These are phyloP conservation scores for Coenonympha arcania DNA, from an alignment of 2,888 invertebrate genomes.

Conservation along the genomic window DNA sequence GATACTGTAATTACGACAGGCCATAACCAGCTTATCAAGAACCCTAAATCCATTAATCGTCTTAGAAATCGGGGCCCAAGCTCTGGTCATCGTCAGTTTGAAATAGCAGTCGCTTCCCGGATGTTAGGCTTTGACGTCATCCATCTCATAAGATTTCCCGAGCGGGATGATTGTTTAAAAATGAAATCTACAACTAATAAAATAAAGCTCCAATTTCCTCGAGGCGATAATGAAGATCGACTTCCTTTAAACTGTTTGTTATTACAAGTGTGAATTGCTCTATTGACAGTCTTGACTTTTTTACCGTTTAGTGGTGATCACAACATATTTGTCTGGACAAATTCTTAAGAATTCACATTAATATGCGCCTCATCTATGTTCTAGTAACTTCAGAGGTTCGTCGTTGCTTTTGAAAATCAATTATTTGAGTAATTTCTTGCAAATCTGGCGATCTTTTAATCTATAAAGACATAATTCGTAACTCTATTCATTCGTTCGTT, in stretches of 20 bases:
- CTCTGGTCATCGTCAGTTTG: slow-evolving; percentile 33
- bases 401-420: no score
- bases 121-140: slow-evolving; percentile 58
- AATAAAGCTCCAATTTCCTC: slow-evolving; percentile 37
- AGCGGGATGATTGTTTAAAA: slow-evolving; percentile 33
- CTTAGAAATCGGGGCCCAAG: slow-evolving; percentile 19
- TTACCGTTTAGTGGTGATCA: neutral
- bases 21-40: slow-evolving; percentile 17
- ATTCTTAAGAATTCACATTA: neutral
- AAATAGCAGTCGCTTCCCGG: slow-evolving; percentile 69
- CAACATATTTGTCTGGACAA: neutral
- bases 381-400: no score
- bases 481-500: no score
- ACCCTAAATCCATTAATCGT: slow-evolving; percentile 9
- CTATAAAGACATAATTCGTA: no score
- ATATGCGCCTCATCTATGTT: neutral
- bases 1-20: slow-evolving; percentile 24
- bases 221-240: slow-evolving; percentile 2
- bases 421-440: no score
- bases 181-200: slow-evolving; percentile 37
- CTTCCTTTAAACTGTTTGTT: slow-evolving; percentile 24
- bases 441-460: no score
- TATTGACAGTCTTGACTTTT: slow-evolving; percentile 18
- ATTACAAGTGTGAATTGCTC: slow-evolving; percentile 23
- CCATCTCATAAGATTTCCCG: slow-evolving; percentile 56